Conservation (phyloP, 2,888 invertebrate species). For the Malacosoma neustria region DNA sequence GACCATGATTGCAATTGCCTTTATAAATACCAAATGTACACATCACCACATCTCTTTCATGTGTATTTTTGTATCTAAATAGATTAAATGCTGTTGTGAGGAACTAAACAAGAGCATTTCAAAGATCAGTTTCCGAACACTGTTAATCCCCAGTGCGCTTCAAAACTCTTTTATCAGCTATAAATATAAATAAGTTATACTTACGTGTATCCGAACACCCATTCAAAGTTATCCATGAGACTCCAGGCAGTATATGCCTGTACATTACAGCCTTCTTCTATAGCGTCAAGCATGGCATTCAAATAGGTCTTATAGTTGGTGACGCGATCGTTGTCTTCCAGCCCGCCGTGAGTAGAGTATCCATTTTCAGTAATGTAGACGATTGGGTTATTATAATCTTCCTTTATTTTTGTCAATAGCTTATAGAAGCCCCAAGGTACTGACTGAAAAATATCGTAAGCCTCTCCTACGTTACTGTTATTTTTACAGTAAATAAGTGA, state of each 20-base stretch:
- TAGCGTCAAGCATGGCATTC: constrained; percentile 45
- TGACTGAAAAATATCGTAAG: constrained; percentile 32
- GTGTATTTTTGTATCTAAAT: no score
- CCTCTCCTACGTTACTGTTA: no score
- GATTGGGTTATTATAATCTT: constrained; percentile 61
- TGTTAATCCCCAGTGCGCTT: no score
- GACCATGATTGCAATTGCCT: no score
- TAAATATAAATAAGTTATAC: no score
- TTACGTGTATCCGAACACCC: constrained; percentile 70
- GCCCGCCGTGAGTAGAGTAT: constrained; percentile 22
- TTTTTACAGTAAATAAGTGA: no score
- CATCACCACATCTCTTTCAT: no score
- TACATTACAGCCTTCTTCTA: constrained; percentile 50
- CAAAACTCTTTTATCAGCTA: no score
- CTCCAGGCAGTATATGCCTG: constrained; percentile 74
- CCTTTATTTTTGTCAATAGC: constrained; percentile 57
- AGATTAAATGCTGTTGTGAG: no score
- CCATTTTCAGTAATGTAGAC: constrained; percentile 76
- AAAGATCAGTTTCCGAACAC: no score
- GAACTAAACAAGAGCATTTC: no score
- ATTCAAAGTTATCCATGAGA: constrained; percentile 78
- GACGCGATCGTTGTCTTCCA: constrained; percentile 51
- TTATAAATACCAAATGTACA: no score
- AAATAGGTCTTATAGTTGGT: constrained; percentile 44
- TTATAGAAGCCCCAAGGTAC: constrained; percentile 74